Percentiles rank a stretch among this genome's conserved stretches.
phyloP scores from a whole-genome alignment of 2,797 vertebrate species.

The Zalophus californianus region DNA sequence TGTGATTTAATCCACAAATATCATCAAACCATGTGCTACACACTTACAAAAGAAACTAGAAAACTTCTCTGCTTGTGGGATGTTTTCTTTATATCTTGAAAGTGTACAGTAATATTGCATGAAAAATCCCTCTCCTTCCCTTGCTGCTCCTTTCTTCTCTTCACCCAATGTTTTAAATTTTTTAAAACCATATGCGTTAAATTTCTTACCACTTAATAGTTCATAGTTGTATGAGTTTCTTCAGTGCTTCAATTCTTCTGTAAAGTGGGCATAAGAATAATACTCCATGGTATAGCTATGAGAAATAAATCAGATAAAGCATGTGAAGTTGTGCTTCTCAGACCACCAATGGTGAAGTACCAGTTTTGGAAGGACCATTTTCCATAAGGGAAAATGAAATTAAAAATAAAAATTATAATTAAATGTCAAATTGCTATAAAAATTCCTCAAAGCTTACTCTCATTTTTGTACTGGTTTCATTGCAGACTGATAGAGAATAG shows the following conservation, averaged over 20 bases:
- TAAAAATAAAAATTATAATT: conserved; percentile 14
- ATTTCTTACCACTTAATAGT: neutral
- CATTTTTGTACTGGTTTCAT: neutral
- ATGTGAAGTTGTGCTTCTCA: neutral
- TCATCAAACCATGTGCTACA: neutral
- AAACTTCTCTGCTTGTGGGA: neutral
- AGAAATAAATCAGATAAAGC: conserved; percentile 3
- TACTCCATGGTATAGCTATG: neutral
- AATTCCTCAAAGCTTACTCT: neutral
- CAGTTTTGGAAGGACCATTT: conserved; percentile 27
- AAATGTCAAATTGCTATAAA: neutral
- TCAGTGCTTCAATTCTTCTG: neutral
- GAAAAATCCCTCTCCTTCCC: neutral
- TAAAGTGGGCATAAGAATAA: neutral
- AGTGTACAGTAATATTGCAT: neutral
- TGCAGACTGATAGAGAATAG: neutral
- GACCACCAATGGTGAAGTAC: neutral
- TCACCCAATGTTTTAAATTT: neutral
- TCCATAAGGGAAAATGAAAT: conserved; percentile 31
- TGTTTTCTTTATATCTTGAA: neutral
- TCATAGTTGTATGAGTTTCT: neutral
- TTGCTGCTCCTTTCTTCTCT: neutral
- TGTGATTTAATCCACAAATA: neutral
- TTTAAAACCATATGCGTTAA: neutral
- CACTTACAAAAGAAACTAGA: neutral